Evolutionary conservation across 2,113 vertebrate species (phyloP), one percentile per base, ranked within the genome.

Genomic region (Halichoeres trimaculatus): DNA sequence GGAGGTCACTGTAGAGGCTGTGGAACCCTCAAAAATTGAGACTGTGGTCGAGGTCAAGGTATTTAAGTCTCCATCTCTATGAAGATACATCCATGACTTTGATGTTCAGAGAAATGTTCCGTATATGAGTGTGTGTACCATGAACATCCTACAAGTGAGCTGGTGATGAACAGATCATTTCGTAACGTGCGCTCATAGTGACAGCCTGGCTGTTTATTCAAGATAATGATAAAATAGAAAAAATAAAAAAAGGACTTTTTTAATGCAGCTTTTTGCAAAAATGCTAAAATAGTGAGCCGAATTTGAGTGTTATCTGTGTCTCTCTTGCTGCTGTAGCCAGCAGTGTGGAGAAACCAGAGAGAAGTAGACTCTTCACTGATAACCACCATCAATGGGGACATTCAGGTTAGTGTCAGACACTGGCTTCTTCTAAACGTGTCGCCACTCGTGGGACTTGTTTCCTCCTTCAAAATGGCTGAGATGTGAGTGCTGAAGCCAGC

Each of bases 311-410:
- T 70, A 88, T 74, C 76, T 90, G 69, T 86, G 80, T 91, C 71
- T 93, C 83, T 92, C 79, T 89, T 90, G 88, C 89, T 88, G 95
- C 95, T 94, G 90, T 95, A 96, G 96, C 92, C 94, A 94, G 94
- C 81, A 87, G 90, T 40, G 19, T 82, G 94, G 93, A 95, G 94
- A 93, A 78, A 91, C 81, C 94, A 94, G 91, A 94, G 56, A 89
- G 92, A 94, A 90, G 68, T 83, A 78, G 85, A 94, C 88, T 92
- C 85, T 41, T 69, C 93, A 90, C 88, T 94, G 80, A 93, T 95
- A 67, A 90, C 87, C 69, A 85, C 92, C 89, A 88, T 93, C 90
- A 95, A 95, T 93, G 95, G 96, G 94, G 94, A 95, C 89, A 91
- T 92, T 86, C 83, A 97, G 96, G 96, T 96, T 94, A 95, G 96